Evolutionary conservation across 1,140 invertebrate species (phyloP).

Genomic region (Scaptodrosophila lebanonensis): DNA sequence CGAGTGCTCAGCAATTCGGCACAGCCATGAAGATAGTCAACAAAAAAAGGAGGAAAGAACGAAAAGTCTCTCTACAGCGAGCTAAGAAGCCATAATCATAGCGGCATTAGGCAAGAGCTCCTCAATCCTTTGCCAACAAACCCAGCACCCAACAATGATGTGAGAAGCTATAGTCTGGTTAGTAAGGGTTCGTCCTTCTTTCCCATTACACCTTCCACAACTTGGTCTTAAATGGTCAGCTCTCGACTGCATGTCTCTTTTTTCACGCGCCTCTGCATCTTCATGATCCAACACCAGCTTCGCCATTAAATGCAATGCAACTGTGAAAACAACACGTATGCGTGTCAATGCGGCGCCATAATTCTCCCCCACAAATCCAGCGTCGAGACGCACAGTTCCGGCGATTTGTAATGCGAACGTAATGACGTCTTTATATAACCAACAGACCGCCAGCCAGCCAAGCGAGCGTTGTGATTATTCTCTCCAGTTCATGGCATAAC

Average conservation of each 20-base stretch:
- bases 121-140: too few relatives aligned
- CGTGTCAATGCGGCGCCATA: slow-evolving; percentile 51
- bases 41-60: slow-evolving; percentile 32
- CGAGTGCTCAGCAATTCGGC: slow-evolving; percentile 18
- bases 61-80: slow-evolving; percentile 45
- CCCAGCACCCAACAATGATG: too few relatives aligned
- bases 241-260: too few relatives aligned
- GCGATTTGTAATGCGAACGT: slow-evolving; percentile 26
- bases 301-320: too few relatives aligned
- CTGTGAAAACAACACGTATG: slow-evolving; percentile 25
- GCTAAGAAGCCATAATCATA: slow-evolving; percentile 60
- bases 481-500: too few relatives aligned
- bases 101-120: slow-evolving; percentile 28
- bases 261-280: not conserved
- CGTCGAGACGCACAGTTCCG: slow-evolving; percentile 12
- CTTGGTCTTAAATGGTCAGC: too few relatives aligned
- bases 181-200: slow-evolving; percentile 51
- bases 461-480: slow-evolving; percentile 19
- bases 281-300: too few relatives aligned
- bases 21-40: slow-evolving; percentile 38
- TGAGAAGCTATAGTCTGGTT: too few relatives aligned
- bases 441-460: slow-evolving; percentile 32
- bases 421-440: slow-evolving; percentile 40
- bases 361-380: slow-evolving; percentile 45
- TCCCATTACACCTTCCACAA: slow-evolving; percentile 29